A percentile compares a stretch with the other conserved stretches of the same genome.
Conservation (phyloP, 2,888 invertebrate species). For the Nyleta sp. region DNA sequence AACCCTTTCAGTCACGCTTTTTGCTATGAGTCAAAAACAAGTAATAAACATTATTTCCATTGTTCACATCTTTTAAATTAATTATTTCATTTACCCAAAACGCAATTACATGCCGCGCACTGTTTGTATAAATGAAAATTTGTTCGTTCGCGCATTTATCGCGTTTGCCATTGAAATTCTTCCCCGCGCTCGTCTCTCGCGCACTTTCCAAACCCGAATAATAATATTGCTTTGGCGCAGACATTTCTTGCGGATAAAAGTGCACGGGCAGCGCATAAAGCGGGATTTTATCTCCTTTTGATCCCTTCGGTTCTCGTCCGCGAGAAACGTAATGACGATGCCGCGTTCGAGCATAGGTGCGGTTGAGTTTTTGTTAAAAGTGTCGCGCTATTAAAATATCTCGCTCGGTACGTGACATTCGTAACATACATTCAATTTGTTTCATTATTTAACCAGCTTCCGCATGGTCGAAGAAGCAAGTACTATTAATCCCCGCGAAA, state of each 20-base stretch:
- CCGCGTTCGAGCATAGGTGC: background rate
- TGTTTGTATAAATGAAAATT: background rate
- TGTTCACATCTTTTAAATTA: no score
- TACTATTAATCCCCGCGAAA: no score
- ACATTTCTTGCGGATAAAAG: background rate
- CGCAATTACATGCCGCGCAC: no score
- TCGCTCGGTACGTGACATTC: constrained; percentile 3
- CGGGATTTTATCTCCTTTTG: constrained; percentile 5
- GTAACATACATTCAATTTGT: constrained; percentile 12
- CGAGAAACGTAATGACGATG: constrained; percentile 5
- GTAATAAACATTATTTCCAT: no score
- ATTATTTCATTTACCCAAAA: no score
- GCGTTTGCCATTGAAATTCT: no score
- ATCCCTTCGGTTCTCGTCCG: constrained; percentile 2
- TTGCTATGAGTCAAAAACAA: no score
- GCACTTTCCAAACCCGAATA: background rate
- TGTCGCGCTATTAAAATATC: constrained; percentile 7
- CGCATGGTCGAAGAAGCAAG: background rate
- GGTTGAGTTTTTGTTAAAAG: background rate
- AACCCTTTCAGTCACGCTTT: no score
- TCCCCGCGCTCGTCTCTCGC: background rate
- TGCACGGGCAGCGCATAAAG: background rate
- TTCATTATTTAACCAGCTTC: constrained; percentile 18
- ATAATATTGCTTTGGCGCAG: background rate
- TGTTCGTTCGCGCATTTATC: background rate